These are phyloP conservation scores for Erythrolamprus reginae DNA, from an alignment of 2,113 vertebrate genomes.

Conservation along the genomic window DNA sequence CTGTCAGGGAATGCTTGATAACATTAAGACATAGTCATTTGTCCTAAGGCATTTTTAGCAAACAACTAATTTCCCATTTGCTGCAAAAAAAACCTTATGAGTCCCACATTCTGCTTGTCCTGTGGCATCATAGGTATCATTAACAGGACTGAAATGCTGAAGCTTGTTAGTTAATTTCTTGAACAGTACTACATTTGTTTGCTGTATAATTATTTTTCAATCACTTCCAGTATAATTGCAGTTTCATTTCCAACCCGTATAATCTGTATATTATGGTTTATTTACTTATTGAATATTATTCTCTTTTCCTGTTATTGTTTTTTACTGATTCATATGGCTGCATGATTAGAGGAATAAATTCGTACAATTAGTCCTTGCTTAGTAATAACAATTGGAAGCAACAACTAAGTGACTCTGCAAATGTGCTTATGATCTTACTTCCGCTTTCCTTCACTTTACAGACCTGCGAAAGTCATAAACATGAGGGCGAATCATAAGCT, in stretches of 20 bases:
- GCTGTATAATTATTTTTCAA: neutral
- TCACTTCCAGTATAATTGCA: neutral
- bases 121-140: neutral
- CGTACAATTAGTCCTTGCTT: neutral
- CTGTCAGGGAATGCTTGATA: neutral
- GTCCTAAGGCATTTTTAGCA: slow-evolving; percentile 15
- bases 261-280: neutral
- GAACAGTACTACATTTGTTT: neutral
- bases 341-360: neutral
- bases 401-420: too few relatives aligned
- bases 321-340: neutral
- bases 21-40: slow-evolving; percentile 11
- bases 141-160: neutral
- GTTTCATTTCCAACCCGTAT: neutral
- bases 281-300: neutral
- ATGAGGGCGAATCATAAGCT: neutral
- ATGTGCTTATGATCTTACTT: too few relatives aligned
- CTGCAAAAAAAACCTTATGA: neutral
- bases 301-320: neutral
- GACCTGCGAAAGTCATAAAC: neutral
- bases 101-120: neutral
- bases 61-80: slow-evolving; percentile 8
- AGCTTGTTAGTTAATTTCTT: neutral
- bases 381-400: neutral
- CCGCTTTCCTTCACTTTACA: neutral